phyloP scores from a whole-genome alignment of 2,113 vertebrate species.

The Tenebrosternarchus preto region DNA sequence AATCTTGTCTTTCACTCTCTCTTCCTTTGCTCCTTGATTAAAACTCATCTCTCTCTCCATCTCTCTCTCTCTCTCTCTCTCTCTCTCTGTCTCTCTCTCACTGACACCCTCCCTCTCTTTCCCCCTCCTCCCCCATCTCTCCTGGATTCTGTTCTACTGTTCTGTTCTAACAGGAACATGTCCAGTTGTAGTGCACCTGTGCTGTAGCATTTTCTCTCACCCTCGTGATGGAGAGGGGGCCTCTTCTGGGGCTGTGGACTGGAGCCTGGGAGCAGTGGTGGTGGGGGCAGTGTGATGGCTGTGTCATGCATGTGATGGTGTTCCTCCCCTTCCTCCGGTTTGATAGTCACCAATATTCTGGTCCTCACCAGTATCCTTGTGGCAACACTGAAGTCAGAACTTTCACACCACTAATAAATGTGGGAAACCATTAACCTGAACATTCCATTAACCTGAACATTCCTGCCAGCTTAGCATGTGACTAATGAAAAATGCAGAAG shows the following conservation, averaged over 20 bases:
- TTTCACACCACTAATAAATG: background rate
- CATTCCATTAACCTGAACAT: background rate
- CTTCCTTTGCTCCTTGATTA: too few species aligned
- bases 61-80: background rate
- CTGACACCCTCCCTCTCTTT: background rate
- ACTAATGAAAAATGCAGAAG: constrained; percentile 28
- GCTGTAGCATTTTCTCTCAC: background rate
- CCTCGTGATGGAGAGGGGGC: background rate
- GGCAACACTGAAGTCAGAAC: background rate
- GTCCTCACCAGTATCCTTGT: background rate
- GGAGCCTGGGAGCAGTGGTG: too few species aligned
- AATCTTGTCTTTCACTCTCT: too few species aligned
- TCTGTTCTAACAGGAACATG: background rate
- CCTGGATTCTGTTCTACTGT: background rate
- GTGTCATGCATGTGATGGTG: too few species aligned
- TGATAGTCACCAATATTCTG: background rate
- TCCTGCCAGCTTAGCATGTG: constrained; percentile 12
- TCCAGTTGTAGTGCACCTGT: background rate
- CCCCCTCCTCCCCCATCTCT: background rate
- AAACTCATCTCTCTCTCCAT: background rate
- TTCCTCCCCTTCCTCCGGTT: too few species aligned
- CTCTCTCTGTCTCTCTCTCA: background rate
- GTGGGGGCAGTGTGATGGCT: too few species aligned
- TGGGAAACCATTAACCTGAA: constrained; percentile 1
- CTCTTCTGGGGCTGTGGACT: too few species aligned